Conservation (phyloP, 1,140 invertebrate species). For the Polypedilum vanderplanki region DNA sequence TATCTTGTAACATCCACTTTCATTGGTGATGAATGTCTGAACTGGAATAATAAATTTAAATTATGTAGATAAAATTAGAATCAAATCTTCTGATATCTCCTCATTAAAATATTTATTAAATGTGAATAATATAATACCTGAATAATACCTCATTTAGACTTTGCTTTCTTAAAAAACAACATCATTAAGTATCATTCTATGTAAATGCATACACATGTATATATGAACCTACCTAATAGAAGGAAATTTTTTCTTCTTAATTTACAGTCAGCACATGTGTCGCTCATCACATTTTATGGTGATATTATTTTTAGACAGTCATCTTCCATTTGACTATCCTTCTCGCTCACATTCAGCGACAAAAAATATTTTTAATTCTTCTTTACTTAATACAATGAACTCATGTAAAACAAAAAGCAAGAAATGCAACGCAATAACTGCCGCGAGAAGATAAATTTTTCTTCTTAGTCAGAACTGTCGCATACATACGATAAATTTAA, state of each 20-base stretch:
- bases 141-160: not conserved
- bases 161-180: not conserved
- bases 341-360: not conserved
- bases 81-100: too few species aligned
- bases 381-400: constrained; percentile 8
- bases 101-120: not conserved
- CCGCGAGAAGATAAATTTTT: too few species aligned
- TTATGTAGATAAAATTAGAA: too few species aligned
- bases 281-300: not conserved
- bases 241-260: too few species aligned
- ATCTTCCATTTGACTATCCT: not conserved
- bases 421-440: too few species aligned
- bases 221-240: too few species aligned
- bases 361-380: not conserved
- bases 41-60: too few species aligned
- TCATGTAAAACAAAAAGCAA: not conserved
- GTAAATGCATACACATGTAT: too few species aligned
- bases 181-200: not conserved
- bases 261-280: not conserved
- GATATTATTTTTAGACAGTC: not conserved
- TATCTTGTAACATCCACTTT: too few species aligned
- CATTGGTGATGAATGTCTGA: too few species aligned
- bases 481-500: too few species aligned
- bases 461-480: too few species aligned
- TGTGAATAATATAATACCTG: not conserved